Evolutionary conservation across 2,797 vertebrate species (phyloP).

Genomic region (Anguilla anguilla): DNA sequence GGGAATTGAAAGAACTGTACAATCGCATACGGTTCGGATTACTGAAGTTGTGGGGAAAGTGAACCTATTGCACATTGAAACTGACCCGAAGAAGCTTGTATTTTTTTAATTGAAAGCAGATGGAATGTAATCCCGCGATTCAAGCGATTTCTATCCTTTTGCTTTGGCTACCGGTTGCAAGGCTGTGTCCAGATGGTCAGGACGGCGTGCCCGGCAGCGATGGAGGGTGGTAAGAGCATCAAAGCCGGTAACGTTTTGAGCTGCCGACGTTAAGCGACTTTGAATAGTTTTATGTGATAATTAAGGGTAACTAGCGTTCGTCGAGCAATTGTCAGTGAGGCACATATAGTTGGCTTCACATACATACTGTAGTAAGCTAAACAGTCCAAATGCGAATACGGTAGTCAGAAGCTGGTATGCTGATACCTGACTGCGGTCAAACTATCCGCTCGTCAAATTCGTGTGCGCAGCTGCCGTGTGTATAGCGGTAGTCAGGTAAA

Average conservation of each 20-base stretch:
- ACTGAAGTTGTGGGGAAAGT: not conserved
- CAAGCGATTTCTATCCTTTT: constrained; percentile 2
- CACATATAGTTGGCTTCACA: not conserved
- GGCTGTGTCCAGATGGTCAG: constrained; percentile 2
- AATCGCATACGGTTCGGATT: not conserved
- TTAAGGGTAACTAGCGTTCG: not conserved
- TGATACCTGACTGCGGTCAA: not conserved
- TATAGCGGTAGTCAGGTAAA: no score
- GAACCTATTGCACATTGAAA: not conserved
- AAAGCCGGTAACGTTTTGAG: no score
- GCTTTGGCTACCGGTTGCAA: not conserved
- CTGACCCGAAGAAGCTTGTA: not conserved
- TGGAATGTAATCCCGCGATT: constrained; percentile 4
- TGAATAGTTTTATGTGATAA: not conserved
- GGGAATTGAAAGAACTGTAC: not conserved
- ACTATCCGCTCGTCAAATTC: no score
- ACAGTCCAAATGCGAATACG: not conserved
- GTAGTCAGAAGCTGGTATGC: not conserved
- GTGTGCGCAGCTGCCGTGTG: no score
- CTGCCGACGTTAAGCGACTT: not conserved
- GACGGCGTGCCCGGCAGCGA: not conserved
- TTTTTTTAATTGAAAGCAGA: not conserved
- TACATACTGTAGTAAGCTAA: not conserved
- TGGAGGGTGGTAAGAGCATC: constrained; percentile 32
- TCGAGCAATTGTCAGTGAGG: not conserved